Base-by-base conservation (phyloP, 2,888 invertebrate genomes). In the Proisotoma minuta region DNA sequence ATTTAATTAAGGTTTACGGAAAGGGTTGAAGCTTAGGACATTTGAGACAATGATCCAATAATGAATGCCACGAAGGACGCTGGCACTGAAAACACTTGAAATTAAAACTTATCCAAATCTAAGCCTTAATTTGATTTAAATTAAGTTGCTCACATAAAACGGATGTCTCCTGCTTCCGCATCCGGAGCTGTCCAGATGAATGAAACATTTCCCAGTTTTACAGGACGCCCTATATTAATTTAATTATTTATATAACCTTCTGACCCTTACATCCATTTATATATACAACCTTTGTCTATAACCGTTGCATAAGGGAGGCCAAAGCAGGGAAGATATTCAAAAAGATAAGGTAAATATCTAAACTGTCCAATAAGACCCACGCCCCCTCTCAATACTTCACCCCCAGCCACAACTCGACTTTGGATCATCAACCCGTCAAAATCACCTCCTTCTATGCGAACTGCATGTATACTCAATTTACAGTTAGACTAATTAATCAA, bases 141-240 rank as follows among this genome's bases (percentile, higher is more conserved):
- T n/a, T n/a, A n/a, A n/a, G n/a, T n/a, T 23, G 18, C 43, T 59
- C 69, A 71, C 73, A 68, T 57, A 48, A 73, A 73, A n/a, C 63
- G 63, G 53, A 73, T 67, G 48, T 68, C 66, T 15, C 71, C 73
- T 22, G 53, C 56, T 23, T 71, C 71, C 2, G 60, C 50, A 28
- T 73, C 73, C 12, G 73, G 73, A 15, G 71, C 61, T 39, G 63
- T 66, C 73, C 73, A 73, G 12, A 66, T 52, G 53, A 73, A 69
- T 0, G 61, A 63, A 8, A 61, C 49, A 53, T 73, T 73, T 29
- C 69, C 68, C 20, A 68, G 51, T 27, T 63, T 65, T 10, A 62
- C 63, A 2, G 67, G 62, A 20, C 63, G 60, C n/a, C 57, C 57
- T 28, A 15, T 15, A 10, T 10, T n/a, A n/a, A n/a, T n/a, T n/a